Evolutionary conservation across 2,797 vertebrate species (phyloP), one percentile per base, ranked within the genome.

Genomic region (Muraenolepis orangiensis): DNA sequence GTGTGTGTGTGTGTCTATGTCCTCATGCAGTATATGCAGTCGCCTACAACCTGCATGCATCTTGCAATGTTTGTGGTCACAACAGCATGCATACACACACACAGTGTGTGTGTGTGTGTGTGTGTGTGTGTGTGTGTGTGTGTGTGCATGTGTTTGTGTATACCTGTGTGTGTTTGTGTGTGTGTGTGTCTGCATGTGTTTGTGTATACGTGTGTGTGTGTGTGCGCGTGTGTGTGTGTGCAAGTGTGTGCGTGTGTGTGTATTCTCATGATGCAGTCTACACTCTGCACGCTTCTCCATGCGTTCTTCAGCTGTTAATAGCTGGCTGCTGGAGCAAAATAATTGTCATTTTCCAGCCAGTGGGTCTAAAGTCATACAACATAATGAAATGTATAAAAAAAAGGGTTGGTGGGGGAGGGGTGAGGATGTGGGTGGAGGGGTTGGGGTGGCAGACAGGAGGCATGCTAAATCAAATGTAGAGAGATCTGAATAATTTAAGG

Each of bases 281-380:
- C 85, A 73, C 85, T 85, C 85, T 78, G 86, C 87, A 90, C 78
- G 76, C 87, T 87, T 88, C 91, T 89, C 87, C 81, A 87, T 88
- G 88, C 90, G 90, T 92, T 92, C 90, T 89, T 88, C 86, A 85
- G 87, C 89, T 91, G 88, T 91, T 94, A 93, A 94, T 94, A 93
- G 93, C 89, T 91, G 92, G 90, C 91, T 92, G 91, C 92, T 92
- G 91, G 91, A 94, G 93, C 93, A 93, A 93, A 94, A 94, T 94
- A 93, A 94, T 93, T 94, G 93, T 94, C 92, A 93, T 94, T 95
- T 94, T 94, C 92, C 93, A 94, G 93, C 93, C 93, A 93, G 91
- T 94, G 93, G 93, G 91, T 91, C 91, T 93, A 92, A 93, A 94
- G 93, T 94, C 93, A 93, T 94, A 93, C 92, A 93, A 93, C 91